Percentiles rank a stretch among this genome's conserved stretches.
phyloP scores from a whole-genome alignment of 2,113 vertebrate genomes.

The Carassius auratus region DNA sequence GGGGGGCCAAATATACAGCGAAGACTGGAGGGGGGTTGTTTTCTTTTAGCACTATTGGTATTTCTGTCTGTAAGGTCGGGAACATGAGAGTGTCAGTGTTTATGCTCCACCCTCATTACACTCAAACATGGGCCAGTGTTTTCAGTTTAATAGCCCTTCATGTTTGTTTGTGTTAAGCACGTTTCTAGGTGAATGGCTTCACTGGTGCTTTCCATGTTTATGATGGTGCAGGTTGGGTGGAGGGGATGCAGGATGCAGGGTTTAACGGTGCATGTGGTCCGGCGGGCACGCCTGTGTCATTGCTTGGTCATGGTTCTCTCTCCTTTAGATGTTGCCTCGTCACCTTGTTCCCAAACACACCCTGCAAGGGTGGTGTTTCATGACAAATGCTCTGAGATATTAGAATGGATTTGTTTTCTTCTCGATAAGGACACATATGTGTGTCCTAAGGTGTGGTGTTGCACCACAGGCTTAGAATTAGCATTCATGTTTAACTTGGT shows the following conservation, averaged over 20 bases:
- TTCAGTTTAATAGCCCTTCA: not conserved
- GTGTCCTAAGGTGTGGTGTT: conserved; percentile 31
- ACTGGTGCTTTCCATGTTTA: not conserved
- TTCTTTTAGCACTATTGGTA: conserved; percentile 18
- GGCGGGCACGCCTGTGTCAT: conserved; percentile 10
- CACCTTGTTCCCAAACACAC: conserved; percentile 17
- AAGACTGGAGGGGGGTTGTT: conserved; percentile 1
- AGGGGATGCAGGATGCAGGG: no score
- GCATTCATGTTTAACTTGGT: not conserved
- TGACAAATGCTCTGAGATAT: conserved; percentile 19
- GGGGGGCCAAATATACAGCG: conserved; percentile 5
- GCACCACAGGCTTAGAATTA: not conserved
- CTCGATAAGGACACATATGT: not conserved
- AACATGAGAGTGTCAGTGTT: conserved; percentile 3
- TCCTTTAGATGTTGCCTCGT: conserved; percentile 19
- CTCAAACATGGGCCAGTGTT: conserved; percentile 5
- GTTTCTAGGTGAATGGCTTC: not conserved
- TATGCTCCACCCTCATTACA: not conserved
- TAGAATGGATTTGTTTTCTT: not conserved
- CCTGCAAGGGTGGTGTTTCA: not conserved
- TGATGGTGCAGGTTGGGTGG: not conserved
- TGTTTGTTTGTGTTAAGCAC: not conserved
- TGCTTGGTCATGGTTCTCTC: conserved; percentile 35
- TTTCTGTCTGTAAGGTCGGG: conserved; percentile 16
- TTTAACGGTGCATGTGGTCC: conserved; percentile 13